Percentiles rank a stretch among this genome's conserved stretches.
phyloP scores from a whole-genome alignment of 2,797 vertebrate species.

The Chaetophractus vellerosus region DNA sequence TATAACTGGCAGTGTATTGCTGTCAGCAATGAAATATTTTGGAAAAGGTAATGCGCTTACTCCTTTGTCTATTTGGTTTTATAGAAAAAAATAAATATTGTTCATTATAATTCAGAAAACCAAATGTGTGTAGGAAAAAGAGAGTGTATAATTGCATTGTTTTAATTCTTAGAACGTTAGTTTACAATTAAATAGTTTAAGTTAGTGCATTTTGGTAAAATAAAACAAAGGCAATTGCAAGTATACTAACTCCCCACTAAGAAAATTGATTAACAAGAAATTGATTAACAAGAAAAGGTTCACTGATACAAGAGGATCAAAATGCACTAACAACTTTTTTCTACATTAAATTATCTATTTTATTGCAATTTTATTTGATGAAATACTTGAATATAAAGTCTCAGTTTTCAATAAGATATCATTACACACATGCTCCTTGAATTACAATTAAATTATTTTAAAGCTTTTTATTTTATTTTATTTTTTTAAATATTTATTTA shows the following conservation, averaged over 20 bases:
- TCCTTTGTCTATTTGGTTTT: not conserved
- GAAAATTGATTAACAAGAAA: not conserved
- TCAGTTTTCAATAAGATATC: not conserved
- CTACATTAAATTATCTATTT: slow-evolving; percentile 15
- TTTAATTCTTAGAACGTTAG: not conserved
- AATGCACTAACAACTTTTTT: not conserved
- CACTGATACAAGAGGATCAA: slow-evolving; percentile 38
- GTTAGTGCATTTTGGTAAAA: not conserved
- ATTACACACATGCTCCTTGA: not conserved
- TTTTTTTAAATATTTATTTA: too few relatives aligned
- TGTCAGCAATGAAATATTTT: not conserved
- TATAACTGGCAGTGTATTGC: not conserved
- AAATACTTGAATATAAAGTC: not conserved
- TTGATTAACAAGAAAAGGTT: not conserved
- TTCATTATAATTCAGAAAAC: not conserved
- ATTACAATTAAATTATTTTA: not conserved
- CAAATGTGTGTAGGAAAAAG: not conserved
- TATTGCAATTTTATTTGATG: not conserved
- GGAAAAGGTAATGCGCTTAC: not conserved
- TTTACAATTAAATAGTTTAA: not conserved
- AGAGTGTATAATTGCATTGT: not conserved
- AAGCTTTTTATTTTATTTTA: not conserved
- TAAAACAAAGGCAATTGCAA: not conserved
- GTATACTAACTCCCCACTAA: not conserved
- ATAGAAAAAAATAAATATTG: not conserved